A percentile compares a stretch with the other conserved stretches of the same genome.
Conservation (phyloP, 2,888 invertebrate genomes). For the Ypsolopha scabrella region DNA sequence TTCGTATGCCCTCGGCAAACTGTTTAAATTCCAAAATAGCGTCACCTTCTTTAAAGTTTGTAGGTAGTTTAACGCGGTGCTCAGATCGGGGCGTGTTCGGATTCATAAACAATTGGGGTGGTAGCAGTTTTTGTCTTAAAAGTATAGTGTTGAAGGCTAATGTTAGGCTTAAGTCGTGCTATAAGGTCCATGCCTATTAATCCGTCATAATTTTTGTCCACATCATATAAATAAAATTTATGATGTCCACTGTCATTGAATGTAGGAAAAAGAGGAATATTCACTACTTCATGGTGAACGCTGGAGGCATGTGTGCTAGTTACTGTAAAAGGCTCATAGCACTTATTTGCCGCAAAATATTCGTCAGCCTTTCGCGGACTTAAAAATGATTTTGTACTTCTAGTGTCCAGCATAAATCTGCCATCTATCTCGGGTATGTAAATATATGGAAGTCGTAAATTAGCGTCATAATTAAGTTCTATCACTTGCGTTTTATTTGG, state of each 20-base stretch:
- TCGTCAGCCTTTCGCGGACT: neutral
- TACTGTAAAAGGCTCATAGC: neutral
- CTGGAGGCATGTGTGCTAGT: neutral
- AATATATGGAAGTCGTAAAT: neutral
- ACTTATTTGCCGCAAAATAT: neutral
- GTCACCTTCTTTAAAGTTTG: neutral
- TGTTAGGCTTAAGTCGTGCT: neutral
- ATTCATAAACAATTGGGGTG: neutral
- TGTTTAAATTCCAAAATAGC: neutral
- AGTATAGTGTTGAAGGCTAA: neutral
- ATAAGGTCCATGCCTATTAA: neutral
- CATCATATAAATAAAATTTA: neutral
- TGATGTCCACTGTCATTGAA: neutral
- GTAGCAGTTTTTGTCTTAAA: neutral
- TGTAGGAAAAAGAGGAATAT: neutral
- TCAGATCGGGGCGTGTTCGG: neutral
- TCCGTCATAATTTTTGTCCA: neutral
- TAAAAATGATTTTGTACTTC: neutral
- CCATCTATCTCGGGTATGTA: neutral
- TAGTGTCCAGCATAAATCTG: neutral
- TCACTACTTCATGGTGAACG: neutral
- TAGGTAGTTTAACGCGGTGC: neutral
- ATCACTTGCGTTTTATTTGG: neutral
- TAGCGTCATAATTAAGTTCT: neutral
- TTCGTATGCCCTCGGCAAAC: neutral